Conservation (phyloP, 2,888 invertebrate genomes). For the Melieria crassipennis region DNA sequence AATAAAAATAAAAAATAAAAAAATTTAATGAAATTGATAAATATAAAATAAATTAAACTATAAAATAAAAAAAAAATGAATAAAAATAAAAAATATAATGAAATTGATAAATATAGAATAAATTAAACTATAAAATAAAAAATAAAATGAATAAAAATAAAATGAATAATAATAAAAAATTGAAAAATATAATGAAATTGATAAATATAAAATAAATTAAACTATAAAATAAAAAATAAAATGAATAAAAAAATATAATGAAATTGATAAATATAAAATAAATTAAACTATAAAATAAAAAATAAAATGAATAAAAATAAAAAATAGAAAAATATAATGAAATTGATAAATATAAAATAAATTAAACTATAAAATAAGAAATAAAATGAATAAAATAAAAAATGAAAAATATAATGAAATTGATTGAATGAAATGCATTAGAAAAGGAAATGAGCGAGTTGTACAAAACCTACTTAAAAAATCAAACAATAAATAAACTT, state of each 20-base stretch:
- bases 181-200: background rate
- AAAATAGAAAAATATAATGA: background rate
- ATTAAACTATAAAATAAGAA: background rate
- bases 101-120: too few species aligned
- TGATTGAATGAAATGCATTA: too few species aligned
- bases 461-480: too few species aligned
- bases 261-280: too few species aligned
- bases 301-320: background rate
- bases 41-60: too few species aligned
- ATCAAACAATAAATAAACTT: too few species aligned
- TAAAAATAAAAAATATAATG: background rate
- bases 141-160: background rate
- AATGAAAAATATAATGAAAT: background rate
- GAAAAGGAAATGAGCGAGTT: too few species aligned
- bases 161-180: background rate
- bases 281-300: background rate
- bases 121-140: background rate
- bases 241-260: background rate
- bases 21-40: background rate
- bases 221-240: background rate
- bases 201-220: too few species aligned
- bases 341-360: background rate
- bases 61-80: background rate
- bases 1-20: background rate
- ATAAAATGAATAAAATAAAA: background rate